Percentiles rank a stretch among this genome's conserved stretches.
phyloP scores from a whole-genome alignment of 1,140 invertebrate genomes.

The Brachionus manjavacas region DNA sequence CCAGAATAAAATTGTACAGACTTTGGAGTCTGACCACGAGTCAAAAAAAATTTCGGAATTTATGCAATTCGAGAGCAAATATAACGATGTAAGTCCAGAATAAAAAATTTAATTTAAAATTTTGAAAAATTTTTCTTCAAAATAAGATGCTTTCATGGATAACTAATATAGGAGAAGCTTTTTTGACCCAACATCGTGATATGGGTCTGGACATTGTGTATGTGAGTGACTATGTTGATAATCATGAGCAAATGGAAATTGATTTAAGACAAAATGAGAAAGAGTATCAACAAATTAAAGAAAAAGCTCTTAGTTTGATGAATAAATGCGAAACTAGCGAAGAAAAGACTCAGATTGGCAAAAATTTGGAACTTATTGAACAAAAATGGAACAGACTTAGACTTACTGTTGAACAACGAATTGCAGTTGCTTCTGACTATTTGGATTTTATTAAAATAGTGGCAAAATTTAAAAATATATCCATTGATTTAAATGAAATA shows the following conservation, averaged over 20 bases:
- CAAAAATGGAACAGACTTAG: constrained; percentile 63
- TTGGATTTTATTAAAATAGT: constrained; percentile 37
- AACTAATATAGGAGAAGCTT: constrained; percentile 66
- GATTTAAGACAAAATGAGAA: constrained; percentile 61
- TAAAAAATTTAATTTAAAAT: neutral
- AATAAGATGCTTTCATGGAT: constrained; percentile 68
- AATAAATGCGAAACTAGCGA: neutral
- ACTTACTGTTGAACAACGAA: constrained; percentile 66
- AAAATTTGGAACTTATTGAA: constrained; percentile 64
- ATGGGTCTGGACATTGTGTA: constrained; percentile 68
- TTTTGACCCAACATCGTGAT: constrained; percentile 69
- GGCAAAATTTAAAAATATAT: neutral
- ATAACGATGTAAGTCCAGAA: constrained; percentile 64
- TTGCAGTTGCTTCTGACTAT: constrained; percentile 60
- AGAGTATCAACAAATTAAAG: neutral
- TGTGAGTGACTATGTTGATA: constrained; percentile 70
- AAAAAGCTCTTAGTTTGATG: neutral
- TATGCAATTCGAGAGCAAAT: constrained; percentile 67
- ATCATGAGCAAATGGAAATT: constrained; percentile 69
- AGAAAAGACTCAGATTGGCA: constrained; percentile 57
- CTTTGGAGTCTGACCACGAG: neutral
- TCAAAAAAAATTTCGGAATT: constrained; percentile 48
- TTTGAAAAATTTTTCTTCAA: constrained; percentile 23
- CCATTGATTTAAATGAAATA: constrained; percentile 12
- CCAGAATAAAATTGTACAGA: neutral